Percentiles rank a stretch among this genome's conserved stretches.
Evolutionary conservation across 2,797 vertebrate genomes (phyloP).

Genomic region (Echiichthys vipera): DNA sequence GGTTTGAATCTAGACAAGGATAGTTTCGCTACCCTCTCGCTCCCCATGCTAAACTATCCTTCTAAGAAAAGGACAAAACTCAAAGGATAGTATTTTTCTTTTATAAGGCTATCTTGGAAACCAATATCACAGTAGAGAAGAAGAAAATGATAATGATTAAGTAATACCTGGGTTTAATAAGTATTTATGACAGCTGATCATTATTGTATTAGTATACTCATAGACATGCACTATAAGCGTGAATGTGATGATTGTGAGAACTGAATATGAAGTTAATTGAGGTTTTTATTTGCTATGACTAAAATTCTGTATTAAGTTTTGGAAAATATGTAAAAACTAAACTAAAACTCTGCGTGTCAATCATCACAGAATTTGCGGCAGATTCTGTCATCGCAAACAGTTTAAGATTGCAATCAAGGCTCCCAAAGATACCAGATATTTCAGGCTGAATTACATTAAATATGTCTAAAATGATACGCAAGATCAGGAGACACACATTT

Average conservation of each 20-base stretch:
- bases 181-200: not conserved
- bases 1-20: slow-evolving; percentile 20
- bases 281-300: not conserved
- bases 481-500: too few species aligned
- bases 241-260: not conserved
- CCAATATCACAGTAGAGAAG: not conserved
- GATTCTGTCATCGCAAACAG: not conserved
- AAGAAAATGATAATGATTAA: not conserved
- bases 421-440: not conserved
- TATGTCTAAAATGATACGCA: not conserved
- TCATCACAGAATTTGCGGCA: not conserved
- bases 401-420: not conserved
- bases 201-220: not conserved
- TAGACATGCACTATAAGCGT: not conserved
- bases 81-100: not conserved
- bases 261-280: not conserved
- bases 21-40: not conserved
- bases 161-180: not conserved
- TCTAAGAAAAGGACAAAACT: not conserved
- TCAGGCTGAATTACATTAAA: not conserved
- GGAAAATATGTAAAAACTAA: not conserved
- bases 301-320: slow-evolving; percentile 1
- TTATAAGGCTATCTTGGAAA: not conserved
- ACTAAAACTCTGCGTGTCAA: not conserved
- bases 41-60: not conserved